phyloP scores from a whole-genome alignment of 2,113 vertebrate species.

The Oriolus oriolus region DNA sequence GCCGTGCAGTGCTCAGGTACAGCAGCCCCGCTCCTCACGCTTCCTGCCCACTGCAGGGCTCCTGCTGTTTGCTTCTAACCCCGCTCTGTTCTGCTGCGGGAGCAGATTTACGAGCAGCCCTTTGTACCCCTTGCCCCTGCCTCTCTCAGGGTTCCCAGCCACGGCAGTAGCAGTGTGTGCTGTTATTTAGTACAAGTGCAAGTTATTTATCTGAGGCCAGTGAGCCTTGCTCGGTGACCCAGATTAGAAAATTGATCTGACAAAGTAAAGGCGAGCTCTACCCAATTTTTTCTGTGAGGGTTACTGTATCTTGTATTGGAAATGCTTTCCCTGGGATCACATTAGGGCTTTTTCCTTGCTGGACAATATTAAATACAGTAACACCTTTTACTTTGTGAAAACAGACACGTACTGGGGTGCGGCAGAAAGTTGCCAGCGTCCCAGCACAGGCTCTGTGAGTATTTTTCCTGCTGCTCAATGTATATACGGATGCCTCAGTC shows the following conservation, averaged over 20 bases:
- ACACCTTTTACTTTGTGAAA: background rate
- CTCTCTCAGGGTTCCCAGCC: background rate
- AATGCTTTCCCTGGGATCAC: background rate
- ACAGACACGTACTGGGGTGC: background rate
- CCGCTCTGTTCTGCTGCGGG: background rate
- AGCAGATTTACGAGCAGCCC: background rate
- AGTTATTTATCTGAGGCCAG: background rate
- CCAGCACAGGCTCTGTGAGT: background rate
- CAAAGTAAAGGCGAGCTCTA: background rate
- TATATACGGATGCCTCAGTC: background rate
- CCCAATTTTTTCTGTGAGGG: background rate
- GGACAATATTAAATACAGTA: background rate
- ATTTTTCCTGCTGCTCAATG: background rate
- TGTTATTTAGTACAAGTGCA: too few species aligned
- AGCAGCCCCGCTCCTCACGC: background rate
- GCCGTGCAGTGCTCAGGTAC: accelerated
- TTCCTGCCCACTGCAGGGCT: background rate
- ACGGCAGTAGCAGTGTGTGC: background rate
- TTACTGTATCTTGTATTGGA: background rate
- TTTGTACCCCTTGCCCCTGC: background rate
- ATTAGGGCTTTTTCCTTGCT: background rate
- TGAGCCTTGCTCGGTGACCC: background rate
- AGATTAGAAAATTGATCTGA: conserved; percentile 25
- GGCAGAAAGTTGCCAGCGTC: background rate
- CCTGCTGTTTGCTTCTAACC: background rate